These are phyloP conservation scores for Melipona beecheii DNA, from an alignment of 2,888 invertebrate species.

Conservation along the genomic window DNA sequence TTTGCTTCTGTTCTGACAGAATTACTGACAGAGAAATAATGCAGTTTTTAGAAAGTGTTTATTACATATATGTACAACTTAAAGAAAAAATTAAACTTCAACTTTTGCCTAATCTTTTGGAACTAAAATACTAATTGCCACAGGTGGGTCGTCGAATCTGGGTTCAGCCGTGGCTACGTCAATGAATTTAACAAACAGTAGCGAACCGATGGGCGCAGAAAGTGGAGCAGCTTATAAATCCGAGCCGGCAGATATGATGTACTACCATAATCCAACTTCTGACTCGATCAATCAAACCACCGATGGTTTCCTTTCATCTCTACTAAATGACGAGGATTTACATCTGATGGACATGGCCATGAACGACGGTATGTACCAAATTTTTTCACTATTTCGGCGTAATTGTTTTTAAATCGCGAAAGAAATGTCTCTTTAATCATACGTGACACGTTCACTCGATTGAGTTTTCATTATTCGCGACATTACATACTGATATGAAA, in stretches of 20 bases:
- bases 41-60: background rate
- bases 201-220: constrained; percentile 88
- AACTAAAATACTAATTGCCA: constrained; percentile 78
- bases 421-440: background rate
- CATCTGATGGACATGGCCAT: constrained; percentile 97
- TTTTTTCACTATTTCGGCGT: background rate
- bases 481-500: background rate
- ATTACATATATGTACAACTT: too few relatives aligned
- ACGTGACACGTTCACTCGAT: background rate
- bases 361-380: constrained; percentile 90
- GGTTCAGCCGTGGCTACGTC: constrained; percentile 91
- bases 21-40: background rate
- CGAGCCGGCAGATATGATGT: constrained; percentile 91
- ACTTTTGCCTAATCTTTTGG: constrained; percentile 32
- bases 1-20: too few relatives aligned
- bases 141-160: constrained; percentile 86
- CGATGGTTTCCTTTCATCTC: constrained; percentile 94
- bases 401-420: background rate
- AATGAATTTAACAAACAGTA: constrained; percentile 91
- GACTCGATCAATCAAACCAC: constrained; percentile 90
- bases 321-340: constrained; percentile 94
- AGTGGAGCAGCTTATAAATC: constrained; percentile 88
- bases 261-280: constrained; percentile 87
- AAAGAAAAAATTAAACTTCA: too few relatives aligned
- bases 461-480: background rate